A percentile compares a stretch with the other conserved stretches of the same genome.
Conservation (phyloP, 2,797 vertebrate genomes). For the Hyperoplus immaculatus region DNA sequence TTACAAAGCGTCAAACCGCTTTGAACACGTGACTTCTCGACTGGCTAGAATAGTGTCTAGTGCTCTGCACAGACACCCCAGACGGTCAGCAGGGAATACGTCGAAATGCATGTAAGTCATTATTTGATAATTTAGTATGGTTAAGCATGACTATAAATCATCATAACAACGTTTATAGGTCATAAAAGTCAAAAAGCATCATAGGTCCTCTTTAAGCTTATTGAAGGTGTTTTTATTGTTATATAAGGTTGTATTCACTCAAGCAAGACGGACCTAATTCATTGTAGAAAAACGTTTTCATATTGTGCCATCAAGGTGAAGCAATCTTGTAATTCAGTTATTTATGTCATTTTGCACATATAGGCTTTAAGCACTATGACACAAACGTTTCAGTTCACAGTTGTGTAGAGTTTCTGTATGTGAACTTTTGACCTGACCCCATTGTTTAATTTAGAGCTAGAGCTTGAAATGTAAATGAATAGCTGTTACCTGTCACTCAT, state of each 20-base stretch:
- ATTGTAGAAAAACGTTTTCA: background rate
- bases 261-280: background rate
- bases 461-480: slow-evolving; percentile 12
- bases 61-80: too few relatives aligned
- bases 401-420: background rate
- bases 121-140: too few relatives aligned
- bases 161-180: too few relatives aligned
- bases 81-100: too few relatives aligned
- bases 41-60: too few relatives aligned
- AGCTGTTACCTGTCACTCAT: background rate
- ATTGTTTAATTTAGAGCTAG: background rate
- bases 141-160: too few relatives aligned
- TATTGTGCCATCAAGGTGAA: too few relatives aligned
- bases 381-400: background rate
- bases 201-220: background rate
- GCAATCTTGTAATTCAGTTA: background rate
- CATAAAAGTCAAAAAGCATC: too few relatives aligned
- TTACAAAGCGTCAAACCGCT: too few relatives aligned
- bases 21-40: too few relatives aligned
- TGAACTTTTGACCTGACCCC: background rate
- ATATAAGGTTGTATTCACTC: background rate
- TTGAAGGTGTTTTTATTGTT: background rate
- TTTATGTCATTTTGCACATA: background rate
- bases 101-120: too few relatives aligned
- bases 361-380: background rate